Evolutionary conservation across 2,888 invertebrate genomes (phyloP).

Genomic region (Temnothorax unifasciatus): DNA sequence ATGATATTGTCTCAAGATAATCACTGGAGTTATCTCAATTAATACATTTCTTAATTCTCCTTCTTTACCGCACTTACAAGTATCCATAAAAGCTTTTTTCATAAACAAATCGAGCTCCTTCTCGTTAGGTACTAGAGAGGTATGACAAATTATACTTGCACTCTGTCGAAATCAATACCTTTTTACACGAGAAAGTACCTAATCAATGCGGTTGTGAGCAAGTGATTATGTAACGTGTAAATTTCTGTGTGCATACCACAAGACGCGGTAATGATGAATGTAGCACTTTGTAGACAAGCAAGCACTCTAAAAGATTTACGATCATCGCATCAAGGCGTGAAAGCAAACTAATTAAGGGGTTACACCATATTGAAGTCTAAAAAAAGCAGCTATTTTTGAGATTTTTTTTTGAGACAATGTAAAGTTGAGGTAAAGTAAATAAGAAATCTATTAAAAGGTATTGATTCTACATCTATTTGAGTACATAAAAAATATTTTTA

Average conservation of each 20-base stretch:
- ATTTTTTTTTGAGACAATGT: too few species aligned
- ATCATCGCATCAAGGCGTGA: neutral
- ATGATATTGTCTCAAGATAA: neutral
- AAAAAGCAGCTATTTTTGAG: too few species aligned
- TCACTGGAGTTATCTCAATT: neutral
- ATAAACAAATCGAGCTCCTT: neutral
- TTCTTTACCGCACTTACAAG: neutral
- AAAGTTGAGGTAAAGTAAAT: too few species aligned
- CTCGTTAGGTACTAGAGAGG: neutral
- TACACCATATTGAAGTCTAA: too few species aligned
- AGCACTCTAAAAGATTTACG: slow-evolving; percentile 39
- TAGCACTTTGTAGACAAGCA: neutral
- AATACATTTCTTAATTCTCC: neutral
- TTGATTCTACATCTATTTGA: too few species aligned
- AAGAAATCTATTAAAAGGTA: too few species aligned
- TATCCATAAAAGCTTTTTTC: neutral
- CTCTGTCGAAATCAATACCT: slow-evolving; percentile 25
- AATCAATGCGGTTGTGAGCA: neutral
- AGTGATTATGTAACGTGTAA: slow-evolving; percentile 35
- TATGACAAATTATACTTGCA: slow-evolving; percentile 30
- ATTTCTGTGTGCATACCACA: neutral
- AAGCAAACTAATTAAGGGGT: slow-evolving; percentile 36
- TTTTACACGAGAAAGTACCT: slow-evolving; percentile 8
- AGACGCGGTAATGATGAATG: slow-evolving; percentile 1
- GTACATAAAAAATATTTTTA: too few species aligned